These are phyloP conservation scores for Trachops cirrhosus DNA, from an alignment of 2,797 vertebrate genomes.

Conservation along the genomic window DNA sequence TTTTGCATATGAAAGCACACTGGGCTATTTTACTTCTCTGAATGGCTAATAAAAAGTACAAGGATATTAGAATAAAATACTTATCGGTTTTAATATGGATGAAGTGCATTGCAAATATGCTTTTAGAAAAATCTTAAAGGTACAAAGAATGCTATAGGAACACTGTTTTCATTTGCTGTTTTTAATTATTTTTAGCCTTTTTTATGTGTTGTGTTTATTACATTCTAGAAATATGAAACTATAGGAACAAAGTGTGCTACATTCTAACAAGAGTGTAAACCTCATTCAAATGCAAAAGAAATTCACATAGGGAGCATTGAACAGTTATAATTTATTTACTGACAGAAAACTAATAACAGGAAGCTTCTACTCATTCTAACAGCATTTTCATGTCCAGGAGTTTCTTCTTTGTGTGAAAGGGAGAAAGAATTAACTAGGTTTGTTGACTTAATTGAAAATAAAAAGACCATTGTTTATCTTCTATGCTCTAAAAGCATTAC, in stretches of 20 bases:
- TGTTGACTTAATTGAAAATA: neutral
- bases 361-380: neutral
- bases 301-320: neutral
- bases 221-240: slow-evolving; percentile 21
- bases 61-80: slow-evolving; percentile 1
- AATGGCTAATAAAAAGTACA: slow-evolving; percentile 9
- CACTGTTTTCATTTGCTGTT: neutral
- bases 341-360: slow-evolving; percentile 18
- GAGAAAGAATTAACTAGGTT: neutral
- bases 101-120: neutral
- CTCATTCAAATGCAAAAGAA: slow-evolving; percentile 1
- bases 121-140: neutral
- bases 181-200: neutral
- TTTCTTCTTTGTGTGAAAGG: neutral
- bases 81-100: neutral
- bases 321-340: neutral
- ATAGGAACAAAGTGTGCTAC: neutral
- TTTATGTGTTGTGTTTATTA: slow-evolving; percentile 27
- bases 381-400: neutral
- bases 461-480: neutral
- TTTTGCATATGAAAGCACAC: neutral
- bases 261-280: neutral
- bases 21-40: neutral
- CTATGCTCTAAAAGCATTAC: neutral
- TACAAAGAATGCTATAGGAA: neutral